Percentiles rank a stretch among this genome's conserved stretches.
These are phyloP conservation scores for Syngnathus rostellatus DNA, from an alignment of 2,797 vertebrate species.

Conservation along the genomic window DNA sequence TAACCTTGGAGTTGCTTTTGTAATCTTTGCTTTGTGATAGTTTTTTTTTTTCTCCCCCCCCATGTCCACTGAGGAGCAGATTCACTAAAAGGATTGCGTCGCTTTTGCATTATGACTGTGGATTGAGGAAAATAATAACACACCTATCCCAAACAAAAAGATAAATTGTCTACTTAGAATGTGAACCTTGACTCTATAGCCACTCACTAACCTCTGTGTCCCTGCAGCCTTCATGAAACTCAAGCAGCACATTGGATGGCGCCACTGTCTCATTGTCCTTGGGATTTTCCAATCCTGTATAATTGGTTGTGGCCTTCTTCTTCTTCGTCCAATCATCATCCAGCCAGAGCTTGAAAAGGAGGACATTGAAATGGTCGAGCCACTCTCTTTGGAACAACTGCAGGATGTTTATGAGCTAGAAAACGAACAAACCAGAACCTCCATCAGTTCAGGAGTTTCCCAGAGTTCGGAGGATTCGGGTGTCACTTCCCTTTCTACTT, in stretches of 20 bases:
- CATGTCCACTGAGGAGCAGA: no score
- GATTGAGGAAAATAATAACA: no score
- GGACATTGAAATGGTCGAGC: constrained; percentile 20
- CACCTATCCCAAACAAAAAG: not conserved
- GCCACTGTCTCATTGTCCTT: constrained; percentile 76
- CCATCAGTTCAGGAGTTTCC: constrained; percentile 61
- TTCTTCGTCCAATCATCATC: constrained; percentile 81
- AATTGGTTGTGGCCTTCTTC: constrained; percentile 71
- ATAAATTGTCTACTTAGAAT: no score
- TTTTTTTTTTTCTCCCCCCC: no score
- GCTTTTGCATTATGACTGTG: no score
- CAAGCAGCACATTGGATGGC: constrained; percentile 83
- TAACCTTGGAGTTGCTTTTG: no score
- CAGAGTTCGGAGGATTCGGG: constrained; percentile 82
- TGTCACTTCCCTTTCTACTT: constrained; percentile 79
- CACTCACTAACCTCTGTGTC: not conserved
- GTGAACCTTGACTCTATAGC: not conserved
- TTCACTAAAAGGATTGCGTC: no score
- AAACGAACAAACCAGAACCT: constrained; percentile 82
- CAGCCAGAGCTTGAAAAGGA: constrained; percentile 23
- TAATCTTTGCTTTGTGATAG: no score
- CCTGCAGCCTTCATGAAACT: constrained; percentile 74
- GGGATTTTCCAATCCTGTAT: constrained; percentile 80
- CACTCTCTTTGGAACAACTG: constrained; percentile 39
- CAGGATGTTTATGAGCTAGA: constrained; percentile 78